phyloP scores from a whole-genome alignment of 1,140 invertebrate genomes.

The Drosophila rhopaloa region DNA sequence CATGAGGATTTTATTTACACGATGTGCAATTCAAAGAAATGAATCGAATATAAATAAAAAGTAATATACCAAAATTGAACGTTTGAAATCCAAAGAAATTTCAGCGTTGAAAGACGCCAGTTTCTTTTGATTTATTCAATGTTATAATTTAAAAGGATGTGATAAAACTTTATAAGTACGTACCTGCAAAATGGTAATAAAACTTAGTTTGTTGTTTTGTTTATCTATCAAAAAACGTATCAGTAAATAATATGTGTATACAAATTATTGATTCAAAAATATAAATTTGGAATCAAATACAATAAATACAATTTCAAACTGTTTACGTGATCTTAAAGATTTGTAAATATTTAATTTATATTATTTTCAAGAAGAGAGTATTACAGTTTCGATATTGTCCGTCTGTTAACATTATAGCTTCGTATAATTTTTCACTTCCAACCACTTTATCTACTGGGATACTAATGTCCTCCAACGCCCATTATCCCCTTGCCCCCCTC shows the following conservation, averaged over 20 bases:
- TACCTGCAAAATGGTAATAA: no score
- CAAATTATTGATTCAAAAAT: no score
- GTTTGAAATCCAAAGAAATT: no score
- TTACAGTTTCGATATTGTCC: slow-evolving; percentile 18
- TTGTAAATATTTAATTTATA: no score
- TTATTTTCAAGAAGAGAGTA: slow-evolving; percentile 5
- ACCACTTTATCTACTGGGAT: slow-evolving; percentile 64
- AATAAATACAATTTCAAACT: no score
- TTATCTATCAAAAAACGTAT: no score
- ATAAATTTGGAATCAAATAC: no score
- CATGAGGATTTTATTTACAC: slow-evolving; percentile 1
- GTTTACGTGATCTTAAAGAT: no score
- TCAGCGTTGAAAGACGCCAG: no score
- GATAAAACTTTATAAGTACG: no score
- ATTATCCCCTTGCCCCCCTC: slow-evolving; percentile 27
- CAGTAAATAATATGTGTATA: no score
- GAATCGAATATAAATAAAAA: not conserved
- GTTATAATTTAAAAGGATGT: not conserved
- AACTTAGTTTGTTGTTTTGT: no score
- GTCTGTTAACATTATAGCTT: slow-evolving; percentile 16
- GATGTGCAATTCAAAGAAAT: not conserved
- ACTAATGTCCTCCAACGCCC: slow-evolving; percentile 58
- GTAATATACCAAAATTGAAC: not conserved
- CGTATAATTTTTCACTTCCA: slow-evolving; percentile 51
- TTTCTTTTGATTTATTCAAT: not conserved